A percentile compares a stretch with the other conserved stretches of the same genome.
These are phyloP conservation scores for Helicoverpa zea DNA, from an alignment of 1,140 invertebrate genomes.

Conservation along the genomic window DNA sequence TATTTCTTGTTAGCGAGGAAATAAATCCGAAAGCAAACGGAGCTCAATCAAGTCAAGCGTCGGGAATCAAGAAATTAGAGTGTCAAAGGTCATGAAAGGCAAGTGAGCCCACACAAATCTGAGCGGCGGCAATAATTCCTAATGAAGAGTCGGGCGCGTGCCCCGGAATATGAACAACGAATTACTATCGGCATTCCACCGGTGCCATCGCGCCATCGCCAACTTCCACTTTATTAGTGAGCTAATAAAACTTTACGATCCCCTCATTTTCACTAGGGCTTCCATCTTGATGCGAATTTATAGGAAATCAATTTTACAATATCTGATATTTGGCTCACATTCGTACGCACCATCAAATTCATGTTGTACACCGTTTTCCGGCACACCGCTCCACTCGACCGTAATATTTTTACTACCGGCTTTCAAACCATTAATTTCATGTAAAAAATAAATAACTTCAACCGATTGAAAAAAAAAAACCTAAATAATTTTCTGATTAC, in stretches of 20 bases:
- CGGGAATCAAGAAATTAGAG: constrained; percentile 44
- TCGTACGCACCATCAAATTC: not conserved
- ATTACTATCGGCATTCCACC: constrained; percentile 50
- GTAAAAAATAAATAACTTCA: too few species aligned
- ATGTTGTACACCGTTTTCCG: not conserved
- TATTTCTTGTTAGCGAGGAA: constrained; percentile 24
- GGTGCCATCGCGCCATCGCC: constrained; percentile 47
- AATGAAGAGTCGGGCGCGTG: constrained; percentile 46
- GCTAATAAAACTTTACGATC: constrained; percentile 61
- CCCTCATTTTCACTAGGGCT: constrained; percentile 49
- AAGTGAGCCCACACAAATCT: constrained; percentile 48
- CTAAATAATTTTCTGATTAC: too few species aligned
- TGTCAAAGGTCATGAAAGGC: constrained; percentile 46
- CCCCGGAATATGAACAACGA: constrained; percentile 62
- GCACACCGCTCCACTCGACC: too few species aligned
- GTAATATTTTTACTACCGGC: too few species aligned
- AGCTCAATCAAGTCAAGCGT: constrained; percentile 37
- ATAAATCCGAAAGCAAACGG: constrained; percentile 34
- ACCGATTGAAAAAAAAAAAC: too few species aligned
- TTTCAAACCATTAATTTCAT: too few species aligned
- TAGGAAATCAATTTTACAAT: constrained; percentile 46
- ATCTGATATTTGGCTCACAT: constrained; percentile 3
- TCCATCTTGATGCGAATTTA: constrained; percentile 47
- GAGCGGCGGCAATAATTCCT: constrained; percentile 29
- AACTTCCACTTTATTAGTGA: constrained; percentile 62